A percentile compares a stretch with the other conserved stretches of the same genome.
Evolutionary conservation across 2,113 vertebrate species (phyloP).

Genomic region (Lampris megalopsis): DNA sequence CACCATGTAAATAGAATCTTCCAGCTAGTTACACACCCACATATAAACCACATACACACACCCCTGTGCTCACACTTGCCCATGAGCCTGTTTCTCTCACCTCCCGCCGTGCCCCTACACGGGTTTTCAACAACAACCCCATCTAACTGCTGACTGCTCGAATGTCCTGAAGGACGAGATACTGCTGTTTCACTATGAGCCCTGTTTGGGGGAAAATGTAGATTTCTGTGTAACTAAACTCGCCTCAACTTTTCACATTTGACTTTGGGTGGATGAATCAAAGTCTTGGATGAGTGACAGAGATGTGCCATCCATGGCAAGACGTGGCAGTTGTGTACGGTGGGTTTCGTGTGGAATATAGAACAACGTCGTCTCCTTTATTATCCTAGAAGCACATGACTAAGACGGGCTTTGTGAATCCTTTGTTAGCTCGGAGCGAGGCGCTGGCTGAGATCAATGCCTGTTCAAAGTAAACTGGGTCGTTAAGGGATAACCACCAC

Average conservation of each 20-base stretch:
- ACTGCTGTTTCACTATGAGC: conserved; percentile 46
- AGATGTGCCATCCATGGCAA: conserved; percentile 14
- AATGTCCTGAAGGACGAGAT: conserved; percentile 64
- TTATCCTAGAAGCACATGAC: conserved; percentile 24
- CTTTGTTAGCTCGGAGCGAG: conserved; percentile 66
- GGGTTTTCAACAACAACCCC: conserved; percentile 27
- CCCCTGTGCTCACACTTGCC: conserved; percentile 12
- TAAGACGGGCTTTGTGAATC: conserved; percentile 51
- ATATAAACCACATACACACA: neutral
- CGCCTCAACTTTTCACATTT: neutral
- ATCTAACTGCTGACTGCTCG: conserved; percentile 51
- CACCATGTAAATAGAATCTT: no score
- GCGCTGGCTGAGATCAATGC: conserved; percentile 69
- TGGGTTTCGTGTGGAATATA: conserved; percentile 32
- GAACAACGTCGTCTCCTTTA: conserved; percentile 32
- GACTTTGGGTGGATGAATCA: conserved; percentile 6
- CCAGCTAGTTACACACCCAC: neutral
- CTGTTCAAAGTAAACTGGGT: conserved; percentile 76
- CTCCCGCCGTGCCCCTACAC: conserved; percentile 2
- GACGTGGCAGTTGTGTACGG: conserved; percentile 32
- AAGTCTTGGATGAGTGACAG: conserved; percentile 18
- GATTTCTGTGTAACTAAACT: conserved; percentile 2
- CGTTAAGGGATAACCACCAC: conserved; percentile 78
- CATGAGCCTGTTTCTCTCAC: neutral
- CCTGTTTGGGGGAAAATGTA: neutral